A percentile compares a stretch with the other conserved stretches of the same genome.
Evolutionary conservation across 1,140 invertebrate genomes (phyloP).

Genomic region (Lordiphosa collinella): DNA sequence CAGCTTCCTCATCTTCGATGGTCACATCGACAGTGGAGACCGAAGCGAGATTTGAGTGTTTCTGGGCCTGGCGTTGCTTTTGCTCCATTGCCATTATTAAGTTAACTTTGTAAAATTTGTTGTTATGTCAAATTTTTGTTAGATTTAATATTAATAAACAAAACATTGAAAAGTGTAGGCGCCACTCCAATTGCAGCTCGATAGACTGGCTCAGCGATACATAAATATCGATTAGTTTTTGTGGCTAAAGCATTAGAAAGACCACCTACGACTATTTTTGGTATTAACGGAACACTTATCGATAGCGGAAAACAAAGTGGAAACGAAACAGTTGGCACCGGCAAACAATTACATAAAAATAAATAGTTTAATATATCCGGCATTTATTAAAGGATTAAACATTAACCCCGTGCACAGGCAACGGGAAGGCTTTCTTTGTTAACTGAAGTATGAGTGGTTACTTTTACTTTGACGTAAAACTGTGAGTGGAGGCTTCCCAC

Average conservation of each 20-base stretch:
- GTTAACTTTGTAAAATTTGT: background rate
- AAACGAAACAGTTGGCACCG: background rate
- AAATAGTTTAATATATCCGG: conserved; percentile 10
- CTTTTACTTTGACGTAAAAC: conserved; percentile 50
- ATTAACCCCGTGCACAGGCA: background rate
- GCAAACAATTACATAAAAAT: conserved; percentile 12
- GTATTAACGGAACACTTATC: background rate
- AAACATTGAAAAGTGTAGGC: too few species aligned
- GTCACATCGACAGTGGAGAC: conserved; percentile 44
- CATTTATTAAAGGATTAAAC: conserved; percentile 27
- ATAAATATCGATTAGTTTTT: too few species aligned
- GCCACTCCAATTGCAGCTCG: too few species aligned
- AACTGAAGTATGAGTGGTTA: conserved; percentile 37
- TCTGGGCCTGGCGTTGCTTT: conserved; percentile 11
- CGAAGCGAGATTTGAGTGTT: conserved; percentile 6
- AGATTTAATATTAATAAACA: too few species aligned
- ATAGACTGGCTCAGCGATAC: too few species aligned
- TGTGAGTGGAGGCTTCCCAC: conserved; percentile 37
- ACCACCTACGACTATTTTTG: too few species aligned
- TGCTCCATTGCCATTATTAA: conserved; percentile 23
- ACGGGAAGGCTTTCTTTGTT: background rate
- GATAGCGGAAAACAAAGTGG: background rate
- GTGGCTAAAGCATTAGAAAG: too few species aligned
- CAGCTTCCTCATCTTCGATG: conserved; percentile 56
- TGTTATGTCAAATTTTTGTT: too few species aligned